phyloP scores from a whole-genome alignment of 2,797 vertebrate genomes.

The Adelosebastes latens region DNA sequence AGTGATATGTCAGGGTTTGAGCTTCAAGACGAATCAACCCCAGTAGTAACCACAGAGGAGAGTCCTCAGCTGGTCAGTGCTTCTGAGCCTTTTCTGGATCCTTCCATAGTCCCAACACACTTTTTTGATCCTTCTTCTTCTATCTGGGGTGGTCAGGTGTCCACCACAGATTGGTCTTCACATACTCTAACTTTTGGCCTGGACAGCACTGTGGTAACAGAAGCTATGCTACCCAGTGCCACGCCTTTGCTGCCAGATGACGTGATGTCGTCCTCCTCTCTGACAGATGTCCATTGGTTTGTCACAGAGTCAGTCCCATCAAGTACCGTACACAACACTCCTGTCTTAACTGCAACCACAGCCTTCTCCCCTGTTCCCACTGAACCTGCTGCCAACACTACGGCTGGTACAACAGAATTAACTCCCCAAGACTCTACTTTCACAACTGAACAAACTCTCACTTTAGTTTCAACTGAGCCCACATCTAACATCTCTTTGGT shows the following conservation, averaged over 20 bases:
- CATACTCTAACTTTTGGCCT: constrained; percentile 46
- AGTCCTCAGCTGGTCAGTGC: constrained; percentile 56
- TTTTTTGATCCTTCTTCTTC: constrained; percentile 65
- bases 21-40: constrained; percentile 62
- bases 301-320: constrained; percentile 67
- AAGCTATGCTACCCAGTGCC: constrained; percentile 50
- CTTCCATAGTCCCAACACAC: constrained; percentile 66
- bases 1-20: constrained; percentile 74
- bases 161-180: constrained; percentile 74
- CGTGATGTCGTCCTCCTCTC: constrained; percentile 43
- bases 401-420: neutral
- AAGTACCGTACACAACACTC: constrained; percentile 44
- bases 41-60: constrained; percentile 47
- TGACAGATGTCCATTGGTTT: constrained; percentile 78
- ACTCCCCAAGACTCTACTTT: constrained; percentile 19
- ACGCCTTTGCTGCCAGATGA: constrained; percentile 63
- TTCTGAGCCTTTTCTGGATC: constrained; percentile 76
- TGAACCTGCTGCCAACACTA: constrained; percentile 39
- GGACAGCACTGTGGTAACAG: constrained; percentile 38
- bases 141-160: constrained; percentile 73
- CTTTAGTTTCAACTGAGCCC: constrained; percentile 44
- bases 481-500: constrained; percentile 49
- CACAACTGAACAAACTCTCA: constrained; percentile 36
- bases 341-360: constrained; percentile 54
- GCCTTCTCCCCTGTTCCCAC: constrained; percentile 47